Evolutionary conservation across 2,113 vertebrate genomes (phyloP).

Genomic region (Stercorarius parasiticus): DNA sequence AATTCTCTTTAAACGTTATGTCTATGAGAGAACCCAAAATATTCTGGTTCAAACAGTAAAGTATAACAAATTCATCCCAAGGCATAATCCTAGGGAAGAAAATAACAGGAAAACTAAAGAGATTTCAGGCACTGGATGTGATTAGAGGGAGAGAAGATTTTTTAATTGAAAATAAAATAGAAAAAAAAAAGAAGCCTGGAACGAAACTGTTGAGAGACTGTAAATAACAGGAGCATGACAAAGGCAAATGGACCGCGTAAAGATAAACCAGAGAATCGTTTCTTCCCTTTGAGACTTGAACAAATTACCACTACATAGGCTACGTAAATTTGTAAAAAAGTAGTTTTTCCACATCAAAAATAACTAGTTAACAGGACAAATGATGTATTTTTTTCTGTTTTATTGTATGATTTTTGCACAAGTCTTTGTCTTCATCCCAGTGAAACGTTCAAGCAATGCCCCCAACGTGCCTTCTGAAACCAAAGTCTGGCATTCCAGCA

Average conservation of each 20-base stretch:
- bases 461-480: background rate
- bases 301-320: background rate
- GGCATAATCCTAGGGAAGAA: background rate
- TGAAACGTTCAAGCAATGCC: background rate
- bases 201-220: background rate
- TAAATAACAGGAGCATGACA: background rate
- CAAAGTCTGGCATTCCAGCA: background rate
- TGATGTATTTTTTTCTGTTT: accelerated
- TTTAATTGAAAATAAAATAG: background rate
- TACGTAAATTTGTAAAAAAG: background rate
- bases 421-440: background rate
- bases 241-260: background rate
- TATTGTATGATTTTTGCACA: background rate
- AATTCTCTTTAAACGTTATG: background rate
- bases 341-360: background rate
- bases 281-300: background rate
- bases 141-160: background rate
- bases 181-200: background rate
- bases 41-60: background rate
- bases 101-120: background rate
- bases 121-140: background rate
- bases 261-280: background rate
- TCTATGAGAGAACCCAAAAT: background rate
- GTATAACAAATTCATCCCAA: background rate
- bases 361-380: background rate